These are phyloP conservation scores for Sitophilus oryzae DNA, from an alignment of 1,140 invertebrate species.

Conservation along the genomic window DNA sequence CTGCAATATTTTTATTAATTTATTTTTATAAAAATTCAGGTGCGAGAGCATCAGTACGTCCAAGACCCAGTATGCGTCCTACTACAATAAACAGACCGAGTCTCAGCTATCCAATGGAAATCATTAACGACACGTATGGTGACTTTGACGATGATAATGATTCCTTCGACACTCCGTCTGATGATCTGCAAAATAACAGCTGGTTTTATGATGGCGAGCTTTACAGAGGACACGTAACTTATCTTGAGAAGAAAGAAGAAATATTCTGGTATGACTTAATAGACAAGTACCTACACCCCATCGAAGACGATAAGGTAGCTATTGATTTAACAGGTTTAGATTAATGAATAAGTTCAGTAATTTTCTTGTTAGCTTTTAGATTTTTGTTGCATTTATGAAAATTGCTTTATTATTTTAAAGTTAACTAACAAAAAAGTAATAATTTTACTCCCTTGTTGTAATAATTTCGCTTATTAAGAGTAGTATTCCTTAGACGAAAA, in stretches of 20 bases:
- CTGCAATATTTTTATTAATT: no score
- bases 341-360: no score
- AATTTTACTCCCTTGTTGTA: no score
- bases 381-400: no score
- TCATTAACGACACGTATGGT: slow-evolving; percentile 9
- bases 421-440: no score
- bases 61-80: slow-evolving; percentile 2
- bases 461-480: no score
- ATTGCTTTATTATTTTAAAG: no score
- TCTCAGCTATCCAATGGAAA: background rate
- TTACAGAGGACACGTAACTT: slow-evolving; percentile 55
- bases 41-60: slow-evolving; percentile 1
- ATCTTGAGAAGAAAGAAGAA: slow-evolving; percentile 55
- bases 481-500: no score
- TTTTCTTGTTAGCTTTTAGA: no score
- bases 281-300: slow-evolving; percentile 63
- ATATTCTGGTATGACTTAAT: slow-evolving; percentile 71
- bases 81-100: slow-evolving; percentile 6
- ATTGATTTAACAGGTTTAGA: no score
- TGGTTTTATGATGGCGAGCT: slow-evolving; percentile 68
- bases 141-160: slow-evolving; percentile 17
- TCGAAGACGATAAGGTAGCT: slow-evolving; percentile 51
- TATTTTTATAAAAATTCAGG: no score
- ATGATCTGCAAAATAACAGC: slow-evolving; percentile 35
- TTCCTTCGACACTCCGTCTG: slow-evolving; percentile 17